These are phyloP conservation scores for Catonia carolina DNA, from an alignment of 2,888 invertebrate genomes.

Conservation along the genomic window DNA sequence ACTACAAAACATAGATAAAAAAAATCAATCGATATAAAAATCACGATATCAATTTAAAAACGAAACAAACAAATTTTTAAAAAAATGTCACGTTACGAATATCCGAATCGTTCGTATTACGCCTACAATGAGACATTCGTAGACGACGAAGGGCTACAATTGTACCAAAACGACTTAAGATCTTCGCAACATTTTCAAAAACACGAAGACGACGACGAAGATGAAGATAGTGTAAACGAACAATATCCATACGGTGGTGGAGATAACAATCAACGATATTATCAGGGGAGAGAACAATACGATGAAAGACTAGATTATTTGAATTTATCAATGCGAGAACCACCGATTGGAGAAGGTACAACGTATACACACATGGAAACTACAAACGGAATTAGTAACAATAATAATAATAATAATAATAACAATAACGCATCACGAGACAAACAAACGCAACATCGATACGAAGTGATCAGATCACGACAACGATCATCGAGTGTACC, in stretches of 20 bases:
- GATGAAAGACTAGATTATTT: conserved; percentile 5
- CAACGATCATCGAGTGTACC: conserved; percentile 4
- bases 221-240: not conserved
- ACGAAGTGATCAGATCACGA: not conserved
- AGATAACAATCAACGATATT: not conserved
- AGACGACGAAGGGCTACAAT: not conserved
- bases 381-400: not conserved
- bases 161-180: not conserved
- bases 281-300: not conserved
- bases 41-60: not conserved
- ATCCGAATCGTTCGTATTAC: not conserved
- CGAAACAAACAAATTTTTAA: not conserved
- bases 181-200: not conserved
- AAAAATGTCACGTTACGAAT: conserved; percentile 9
- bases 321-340: not conserved
- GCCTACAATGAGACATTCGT: conserved; percentile 7
- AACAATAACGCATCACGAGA: not conserved
- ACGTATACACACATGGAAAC: not conserved
- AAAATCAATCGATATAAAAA: not conserved
- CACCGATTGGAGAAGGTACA: not conserved
- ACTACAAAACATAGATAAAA: not conserved
- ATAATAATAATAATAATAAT: not conserved
- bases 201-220: not conserved
- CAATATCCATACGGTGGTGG: not conserved
- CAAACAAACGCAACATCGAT: not conserved